Conservation (phyloP, 2,113 vertebrate genomes). For the Ellobius talpinus region DNA sequence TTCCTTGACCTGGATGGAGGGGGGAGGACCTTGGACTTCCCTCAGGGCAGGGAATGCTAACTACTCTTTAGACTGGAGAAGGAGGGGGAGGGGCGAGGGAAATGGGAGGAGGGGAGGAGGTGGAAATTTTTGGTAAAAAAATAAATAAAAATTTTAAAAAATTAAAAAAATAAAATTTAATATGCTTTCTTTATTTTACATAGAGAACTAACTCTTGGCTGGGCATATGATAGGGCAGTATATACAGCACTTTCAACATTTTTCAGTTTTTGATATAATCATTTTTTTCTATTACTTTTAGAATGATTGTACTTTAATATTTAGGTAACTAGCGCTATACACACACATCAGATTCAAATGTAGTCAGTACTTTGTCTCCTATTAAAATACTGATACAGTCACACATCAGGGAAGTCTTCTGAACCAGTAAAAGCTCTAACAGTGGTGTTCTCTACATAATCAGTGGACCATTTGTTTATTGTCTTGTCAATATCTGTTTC, state of each 20-base stretch:
- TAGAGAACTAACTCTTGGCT: not conserved
- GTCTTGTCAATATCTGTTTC: not conserved
- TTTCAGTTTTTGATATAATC: not conserved
- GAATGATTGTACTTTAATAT: conserved; percentile 43
- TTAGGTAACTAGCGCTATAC: conserved; percentile 6
- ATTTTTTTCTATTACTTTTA: not conserved
- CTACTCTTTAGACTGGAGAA: too few species aligned
- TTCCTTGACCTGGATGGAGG: too few species aligned
- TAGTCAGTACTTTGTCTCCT: not conserved
- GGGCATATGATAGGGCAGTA: not conserved
- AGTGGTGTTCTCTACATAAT: not conserved
- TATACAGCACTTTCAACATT: not conserved
- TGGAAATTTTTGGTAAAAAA: too few species aligned
- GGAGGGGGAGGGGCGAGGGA: too few species aligned
- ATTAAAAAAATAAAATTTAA: too few species aligned
- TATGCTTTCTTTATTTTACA: not conserved
- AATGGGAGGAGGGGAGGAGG: too few species aligned
- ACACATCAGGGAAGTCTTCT: not conserved
- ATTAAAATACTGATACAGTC: not conserved
- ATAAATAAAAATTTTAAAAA: too few species aligned
- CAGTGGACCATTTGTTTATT: not conserved
- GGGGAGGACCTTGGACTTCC: too few species aligned
- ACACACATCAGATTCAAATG: not conserved
- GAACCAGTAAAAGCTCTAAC: not conserved
- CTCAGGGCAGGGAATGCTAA: too few species aligned